A percentile compares a stretch with the other conserved stretches of the same genome.
These are phyloP conservation scores for Ceriagrion tenellum DNA, from an alignment of 2,888 invertebrate species.

Conservation along the genomic window DNA sequence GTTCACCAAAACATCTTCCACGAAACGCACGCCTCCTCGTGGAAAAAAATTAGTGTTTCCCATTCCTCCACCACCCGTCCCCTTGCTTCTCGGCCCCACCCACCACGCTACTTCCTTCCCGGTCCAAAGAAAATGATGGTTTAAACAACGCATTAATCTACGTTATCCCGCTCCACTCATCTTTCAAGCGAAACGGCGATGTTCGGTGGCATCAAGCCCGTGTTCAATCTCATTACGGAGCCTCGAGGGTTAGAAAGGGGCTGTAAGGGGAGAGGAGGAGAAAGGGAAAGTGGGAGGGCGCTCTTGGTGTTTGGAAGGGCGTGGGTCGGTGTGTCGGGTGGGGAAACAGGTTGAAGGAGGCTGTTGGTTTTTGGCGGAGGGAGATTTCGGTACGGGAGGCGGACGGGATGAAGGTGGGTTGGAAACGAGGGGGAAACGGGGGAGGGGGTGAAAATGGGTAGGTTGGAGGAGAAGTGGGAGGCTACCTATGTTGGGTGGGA, in stretches of 20 bases:
- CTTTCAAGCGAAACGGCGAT: conserved; percentile 66
- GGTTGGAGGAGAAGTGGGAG: too few relatives aligned
- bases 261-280: neutral
- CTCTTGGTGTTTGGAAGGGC: conserved; percentile 4
- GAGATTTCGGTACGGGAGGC: conserved; percentile 21
- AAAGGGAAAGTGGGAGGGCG: neutral
- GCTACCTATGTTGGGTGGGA: too few relatives aligned
- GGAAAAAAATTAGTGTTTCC: neutral
- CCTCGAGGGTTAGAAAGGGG: conserved; percentile 24
- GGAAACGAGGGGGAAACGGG: neutral
- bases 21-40: neutral
- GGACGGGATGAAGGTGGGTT: conserved; percentile 32
- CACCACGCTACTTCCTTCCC: neutral
- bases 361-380: neutral
- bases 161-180: conserved; percentile 65
- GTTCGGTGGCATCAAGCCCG: conserved; percentile 65
- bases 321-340: neutral
- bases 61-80: neutral
- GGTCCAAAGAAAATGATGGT: conserved; percentile 61
- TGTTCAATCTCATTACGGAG: conserved; percentile 64
- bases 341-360: neutral
- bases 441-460: too few relatives aligned
- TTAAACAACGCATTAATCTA: conserved; percentile 67
- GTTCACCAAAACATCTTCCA: neutral
- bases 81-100: neutral